Evolutionary conservation across 2,797 vertebrate species (phyloP).

Genomic region (Neomorphus geoffroyi): DNA sequence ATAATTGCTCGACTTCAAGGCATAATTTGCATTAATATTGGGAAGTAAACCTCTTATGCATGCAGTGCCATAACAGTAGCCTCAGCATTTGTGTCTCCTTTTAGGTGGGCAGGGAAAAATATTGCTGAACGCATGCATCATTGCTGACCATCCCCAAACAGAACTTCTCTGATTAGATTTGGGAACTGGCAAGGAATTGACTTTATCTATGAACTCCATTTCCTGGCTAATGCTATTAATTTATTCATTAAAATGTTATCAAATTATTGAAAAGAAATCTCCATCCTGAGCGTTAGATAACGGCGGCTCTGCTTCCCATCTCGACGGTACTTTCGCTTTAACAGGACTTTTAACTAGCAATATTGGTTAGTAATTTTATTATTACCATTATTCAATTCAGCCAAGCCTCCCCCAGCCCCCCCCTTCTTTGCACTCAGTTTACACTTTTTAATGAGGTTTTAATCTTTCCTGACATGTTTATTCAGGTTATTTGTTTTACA

Average conservation of each 20-base stretch:
- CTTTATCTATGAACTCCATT: constrained; percentile 18
- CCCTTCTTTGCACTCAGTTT: constrained; percentile 34
- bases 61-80: background rate
- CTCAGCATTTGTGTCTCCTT: constrained; percentile 16
- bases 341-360: constrained; percentile 26
- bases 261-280: constrained; percentile 56
- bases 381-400: constrained; percentile 35
- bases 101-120: background rate
- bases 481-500: constrained; percentile 67
- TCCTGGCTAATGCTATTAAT: constrained; percentile 58
- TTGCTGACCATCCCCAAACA: background rate
- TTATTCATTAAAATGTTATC: constrained; percentile 69
- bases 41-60: background rate
- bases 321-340: background rate
- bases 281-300: constrained; percentile 17
- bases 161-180: constrained; percentile 34
- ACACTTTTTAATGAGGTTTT: constrained; percentile 71
- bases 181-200: background rate
- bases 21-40: constrained; percentile 14
- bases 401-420: background rate
- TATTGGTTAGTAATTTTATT: constrained; percentile 53
- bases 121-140: background rate
- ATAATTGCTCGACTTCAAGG: background rate
- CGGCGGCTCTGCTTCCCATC: constrained; percentile 29
- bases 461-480: constrained; percentile 70